Conservation (phyloP, 2,797 vertebrate genomes). For the Siniperca scherzeri region DNA sequence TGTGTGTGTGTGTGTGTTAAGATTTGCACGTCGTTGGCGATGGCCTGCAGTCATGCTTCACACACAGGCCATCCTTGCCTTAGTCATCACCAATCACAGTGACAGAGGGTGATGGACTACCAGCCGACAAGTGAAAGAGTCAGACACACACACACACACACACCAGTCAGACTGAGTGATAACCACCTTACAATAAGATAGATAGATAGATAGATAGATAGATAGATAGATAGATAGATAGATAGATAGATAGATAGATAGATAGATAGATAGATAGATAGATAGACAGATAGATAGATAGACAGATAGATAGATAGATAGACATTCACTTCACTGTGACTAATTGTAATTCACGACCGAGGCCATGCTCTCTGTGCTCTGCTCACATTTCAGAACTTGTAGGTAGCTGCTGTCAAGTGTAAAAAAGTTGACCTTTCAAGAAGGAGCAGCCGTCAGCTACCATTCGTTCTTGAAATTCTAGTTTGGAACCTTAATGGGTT, state of each 20-base stretch:
- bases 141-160: slow-evolving; percentile 15
- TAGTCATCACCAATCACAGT: slow-evolving; percentile 58
- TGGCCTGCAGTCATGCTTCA: slow-evolving; percentile 52
- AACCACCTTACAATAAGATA: neutral
- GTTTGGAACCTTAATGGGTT: slow-evolving; percentile 31
- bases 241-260: too few relatives aligned
- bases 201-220: neutral
- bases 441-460: neutral
- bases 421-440: slow-evolving; percentile 29
- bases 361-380: slow-evolving; percentile 8
- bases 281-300: too few relatives aligned
- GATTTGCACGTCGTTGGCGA: slow-evolving; percentile 17
- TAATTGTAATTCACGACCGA: neutral
- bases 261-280: too few relatives aligned
- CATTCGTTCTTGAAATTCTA: slow-evolving; percentile 17
- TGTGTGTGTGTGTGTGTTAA: slow-evolving; percentile 13
- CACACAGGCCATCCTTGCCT: slow-evolving; percentile 46
- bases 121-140: slow-evolving; percentile 63
- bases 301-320: too few relatives aligned
- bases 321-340: too few relatives aligned
- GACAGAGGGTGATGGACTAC: slow-evolving; percentile 65
- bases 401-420: slow-evolving; percentile 22
- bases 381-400: neutral
- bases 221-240: too few relatives aligned
- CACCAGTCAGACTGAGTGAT: neutral